phyloP scores from a whole-genome alignment of 2,113 vertebrate species.

The Cichladusa arquata region DNA sequence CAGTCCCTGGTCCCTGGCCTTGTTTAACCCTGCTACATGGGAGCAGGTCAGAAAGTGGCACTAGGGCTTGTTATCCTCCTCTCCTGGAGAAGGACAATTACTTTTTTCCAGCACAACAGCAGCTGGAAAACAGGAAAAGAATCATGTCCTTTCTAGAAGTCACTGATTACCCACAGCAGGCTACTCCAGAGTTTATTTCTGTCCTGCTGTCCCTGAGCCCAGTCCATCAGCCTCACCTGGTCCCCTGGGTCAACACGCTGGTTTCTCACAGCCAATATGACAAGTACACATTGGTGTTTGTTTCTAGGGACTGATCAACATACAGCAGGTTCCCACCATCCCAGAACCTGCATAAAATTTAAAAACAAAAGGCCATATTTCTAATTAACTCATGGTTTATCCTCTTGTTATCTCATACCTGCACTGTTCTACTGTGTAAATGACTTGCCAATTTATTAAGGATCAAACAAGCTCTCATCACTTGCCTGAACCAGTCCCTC shows the following conservation, averaged over 20 bases:
- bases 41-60: background rate
- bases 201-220: background rate
- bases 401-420: background rate
- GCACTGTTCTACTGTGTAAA: background rate
- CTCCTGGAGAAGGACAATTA: background rate
- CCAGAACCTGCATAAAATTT: background rate
- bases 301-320: background rate
- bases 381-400: background rate
- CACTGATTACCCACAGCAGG: background rate
- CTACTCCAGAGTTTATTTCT: background rate
- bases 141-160: background rate
- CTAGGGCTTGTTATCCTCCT: background rate
- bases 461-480: background rate
- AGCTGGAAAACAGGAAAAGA: conserved; percentile 22
- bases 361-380: background rate
- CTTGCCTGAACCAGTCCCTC: background rate
- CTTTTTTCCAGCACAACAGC: background rate
- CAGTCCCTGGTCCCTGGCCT: background rate
- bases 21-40: background rate
- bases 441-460: background rate
- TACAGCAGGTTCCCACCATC: background rate
- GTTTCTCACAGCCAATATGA: background rate
- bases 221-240: background rate
- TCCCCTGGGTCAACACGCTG: background rate
- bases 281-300: rapidly evolving